Evolutionary conservation across 2,113 vertebrate species (phyloP).

Genomic region (Apodemus sylvaticus): DNA sequence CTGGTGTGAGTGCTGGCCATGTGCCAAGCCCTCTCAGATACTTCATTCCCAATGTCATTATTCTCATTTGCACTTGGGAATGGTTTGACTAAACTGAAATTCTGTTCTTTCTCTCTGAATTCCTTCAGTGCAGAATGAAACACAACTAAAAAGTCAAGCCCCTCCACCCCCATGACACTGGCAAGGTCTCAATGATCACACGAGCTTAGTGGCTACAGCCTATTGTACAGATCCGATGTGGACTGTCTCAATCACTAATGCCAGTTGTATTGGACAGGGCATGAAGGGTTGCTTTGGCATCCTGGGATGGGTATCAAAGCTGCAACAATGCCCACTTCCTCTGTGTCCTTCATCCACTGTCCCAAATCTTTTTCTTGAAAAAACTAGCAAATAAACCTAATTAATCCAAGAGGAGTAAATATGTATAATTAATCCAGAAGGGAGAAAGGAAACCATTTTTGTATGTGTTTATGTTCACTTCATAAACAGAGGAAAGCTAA

Average conservation of each 20-base stretch:
- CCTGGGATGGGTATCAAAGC: background rate
- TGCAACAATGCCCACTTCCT: background rate
- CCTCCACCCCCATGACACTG: background rate
- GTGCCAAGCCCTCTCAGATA: background rate
- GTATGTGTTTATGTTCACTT: slow-evolving; percentile 82
- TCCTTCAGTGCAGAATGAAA: background rate
- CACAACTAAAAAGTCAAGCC: background rate
- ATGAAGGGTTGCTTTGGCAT: background rate
- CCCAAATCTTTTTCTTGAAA: slow-evolving; percentile 62
- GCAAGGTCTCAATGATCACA: background rate
- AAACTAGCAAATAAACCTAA: slow-evolving; percentile 75
- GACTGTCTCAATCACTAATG: background rate
- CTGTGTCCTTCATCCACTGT: slow-evolving; percentile 1
- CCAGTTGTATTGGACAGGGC: background rate
- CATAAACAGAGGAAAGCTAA: slow-evolving; percentile 85
- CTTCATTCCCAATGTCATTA: background rate
- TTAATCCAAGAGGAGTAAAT: slow-evolving; percentile 70
- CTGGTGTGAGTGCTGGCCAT: fast-evolving
- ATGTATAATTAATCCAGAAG: slow-evolving; percentile 83
- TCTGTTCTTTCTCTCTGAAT: background rate
- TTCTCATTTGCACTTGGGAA: background rate
- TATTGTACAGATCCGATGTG: background rate
- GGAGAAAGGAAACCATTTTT: slow-evolving; percentile 76
- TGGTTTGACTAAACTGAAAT: background rate
- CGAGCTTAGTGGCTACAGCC: background rate